Percentiles rank a stretch among this genome's conserved stretches.
These are phyloP conservation scores for Macheiramphus alcinus DNA, from an alignment of 2,113 vertebrate genomes.

Conservation along the genomic window DNA sequence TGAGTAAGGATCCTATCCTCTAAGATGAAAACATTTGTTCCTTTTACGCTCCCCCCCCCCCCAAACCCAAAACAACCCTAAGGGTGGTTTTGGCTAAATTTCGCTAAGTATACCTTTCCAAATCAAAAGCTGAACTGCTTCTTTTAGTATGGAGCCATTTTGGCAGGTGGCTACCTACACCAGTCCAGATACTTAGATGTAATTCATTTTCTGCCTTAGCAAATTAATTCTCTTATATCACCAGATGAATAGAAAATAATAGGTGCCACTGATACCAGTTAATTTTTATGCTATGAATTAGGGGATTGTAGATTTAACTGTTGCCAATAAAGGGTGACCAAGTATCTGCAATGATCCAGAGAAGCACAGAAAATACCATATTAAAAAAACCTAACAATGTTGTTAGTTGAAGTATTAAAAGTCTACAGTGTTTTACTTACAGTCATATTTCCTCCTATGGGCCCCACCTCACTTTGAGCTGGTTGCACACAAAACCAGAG, in stretches of 20 bases:
- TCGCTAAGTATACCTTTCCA: not conserved
- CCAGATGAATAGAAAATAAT: not conserved
- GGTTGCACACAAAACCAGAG: not conserved
- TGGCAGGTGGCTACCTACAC: not conserved
- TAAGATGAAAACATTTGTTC: not conserved
- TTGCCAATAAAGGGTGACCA: not conserved
- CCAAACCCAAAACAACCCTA: no score
- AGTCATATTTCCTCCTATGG: not conserved
- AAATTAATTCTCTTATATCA: not conserved
- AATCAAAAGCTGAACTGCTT: not conserved
- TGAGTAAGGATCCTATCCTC: not conserved
- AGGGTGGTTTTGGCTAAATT: not conserved
- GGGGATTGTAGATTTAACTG: not conserved
- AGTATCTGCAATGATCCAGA: not conserved
- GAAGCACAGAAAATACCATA: not conserved
- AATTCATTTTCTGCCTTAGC: not conserved
- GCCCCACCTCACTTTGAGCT: not conserved
- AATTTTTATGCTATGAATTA: not conserved
- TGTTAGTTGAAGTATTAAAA: not conserved
- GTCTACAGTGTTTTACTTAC: not conserved
- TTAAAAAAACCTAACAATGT: fast-evolving
- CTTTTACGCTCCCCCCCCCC: not conserved
- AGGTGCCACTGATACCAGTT: not conserved
- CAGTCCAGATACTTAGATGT: not conserved
- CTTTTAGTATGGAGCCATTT: not conserved